Base-by-base conservation (phyloP, 64 coral and sea anemone species). In the Montipora sp. region DNA sequence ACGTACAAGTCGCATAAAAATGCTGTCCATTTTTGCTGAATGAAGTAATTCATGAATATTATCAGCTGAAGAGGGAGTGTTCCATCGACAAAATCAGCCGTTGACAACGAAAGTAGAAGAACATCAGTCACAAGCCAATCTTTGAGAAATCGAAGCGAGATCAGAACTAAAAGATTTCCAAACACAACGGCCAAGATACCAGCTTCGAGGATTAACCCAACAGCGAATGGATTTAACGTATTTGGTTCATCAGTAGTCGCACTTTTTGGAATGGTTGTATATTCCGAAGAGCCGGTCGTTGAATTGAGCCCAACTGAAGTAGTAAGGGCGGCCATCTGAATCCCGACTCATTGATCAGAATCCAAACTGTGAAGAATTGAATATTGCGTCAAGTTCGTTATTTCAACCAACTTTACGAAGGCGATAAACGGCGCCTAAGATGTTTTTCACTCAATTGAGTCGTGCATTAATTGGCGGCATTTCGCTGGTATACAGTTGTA, bases 11-110 rank as follows among this genome's bases (percentile, higher is more conserved):
- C 94, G 15, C 97, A 99, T 4, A 85, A 48, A 84, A 78, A 19
- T 57, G 63, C 60, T 3, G 83, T 86, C 97, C 97, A 99, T 0
- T 85, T 84, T 73, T 59, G 69, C 11, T 85, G 24, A 2, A 89
- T 59, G 46, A 99, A 94, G 81, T 99, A 95, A 59, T 94, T 95
- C 91, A 94, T 96, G 73, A 99, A 92, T 78, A 94, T 89, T 44
- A 99, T 68, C 43, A 99, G 78, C 60, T 99, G 94, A 13, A 99
- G 89, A 66, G 94, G 92, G 14, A 92, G 72, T 22, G 84, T 75
- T 18, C 87, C 97, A 5, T 94, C 92, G 21, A 94, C 50, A 87
- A 99, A 96, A 84, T 99, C 97, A 13, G 97, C 94, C 12, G 89
- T 13, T 6, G 97, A 94, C 14, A 99, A 75, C 5, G 97, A 99